Evolutionary conservation across 37 sponge, comb jelly and placozoan species (phyloP).

Genomic region (Hexactinellida sp.): DNA sequence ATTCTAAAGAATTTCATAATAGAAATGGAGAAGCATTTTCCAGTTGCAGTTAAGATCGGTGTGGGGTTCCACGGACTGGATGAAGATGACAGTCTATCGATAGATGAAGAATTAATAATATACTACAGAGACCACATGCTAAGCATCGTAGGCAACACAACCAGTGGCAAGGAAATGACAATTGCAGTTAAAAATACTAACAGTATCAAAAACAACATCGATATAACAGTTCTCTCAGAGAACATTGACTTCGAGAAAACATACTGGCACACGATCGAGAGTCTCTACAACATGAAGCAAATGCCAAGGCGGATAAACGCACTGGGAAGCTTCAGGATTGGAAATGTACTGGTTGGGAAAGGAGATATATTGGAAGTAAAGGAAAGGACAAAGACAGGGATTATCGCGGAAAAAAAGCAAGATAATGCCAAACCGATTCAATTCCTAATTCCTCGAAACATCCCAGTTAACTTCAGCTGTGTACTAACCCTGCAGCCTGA

Average conservation of each 20-base stretch:
- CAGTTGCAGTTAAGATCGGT: background rate
- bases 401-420: background rate
- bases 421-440: background rate
- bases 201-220: background rate
- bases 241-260: background rate
- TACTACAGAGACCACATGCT: background rate
- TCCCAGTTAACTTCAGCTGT: constrained; percentile 8
- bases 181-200: background rate
- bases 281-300: constrained; percentile 14
- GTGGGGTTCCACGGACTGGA: background rate
- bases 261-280: background rate
- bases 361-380: background rate
- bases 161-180: background rate
- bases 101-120: background rate
- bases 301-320: background rate
- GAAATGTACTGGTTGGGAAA: constrained; percentile 1
- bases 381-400: background rate
- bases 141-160: background rate
- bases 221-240: background rate
- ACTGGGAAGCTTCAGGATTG: background rate
- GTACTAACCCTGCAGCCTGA: background rate
- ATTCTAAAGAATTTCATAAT: background rate
- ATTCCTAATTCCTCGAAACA: background rate
- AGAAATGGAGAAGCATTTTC: background rate
- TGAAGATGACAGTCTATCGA: constrained; percentile 6